Conservation (phyloP, 1,140 invertebrate species). For the Bombus consobrinus region DNA sequence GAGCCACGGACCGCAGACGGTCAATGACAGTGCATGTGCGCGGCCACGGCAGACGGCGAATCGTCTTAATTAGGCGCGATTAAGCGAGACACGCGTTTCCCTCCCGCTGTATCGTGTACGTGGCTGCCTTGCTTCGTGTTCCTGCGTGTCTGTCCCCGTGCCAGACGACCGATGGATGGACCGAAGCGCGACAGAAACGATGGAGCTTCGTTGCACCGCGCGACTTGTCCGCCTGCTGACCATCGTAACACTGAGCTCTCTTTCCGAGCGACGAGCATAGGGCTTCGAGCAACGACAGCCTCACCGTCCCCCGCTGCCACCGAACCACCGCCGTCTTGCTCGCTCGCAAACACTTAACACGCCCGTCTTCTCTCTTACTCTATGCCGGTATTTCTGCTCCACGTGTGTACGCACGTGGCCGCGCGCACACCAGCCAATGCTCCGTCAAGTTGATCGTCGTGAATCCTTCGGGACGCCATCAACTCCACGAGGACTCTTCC, state of each 20-base stretch:
- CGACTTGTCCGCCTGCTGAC: conserved; percentile 77
- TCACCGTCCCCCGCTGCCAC: conserved; percentile 44
- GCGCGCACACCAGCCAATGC: not conserved
- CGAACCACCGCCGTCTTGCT: conserved; percentile 4
- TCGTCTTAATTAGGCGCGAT: conserved; percentile 69
- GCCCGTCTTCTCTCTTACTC: not conserved
- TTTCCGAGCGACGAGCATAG: conserved; percentile 71
- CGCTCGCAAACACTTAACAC: not conserved
- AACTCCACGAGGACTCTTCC: not conserved
- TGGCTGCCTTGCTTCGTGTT: too few relatives aligned
- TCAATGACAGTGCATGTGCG: conserved; percentile 62
- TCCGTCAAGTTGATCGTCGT: too few relatives aligned
- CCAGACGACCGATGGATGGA: not conserved
- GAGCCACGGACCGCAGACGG: conserved; percentile 41
- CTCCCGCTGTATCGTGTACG: not conserved
- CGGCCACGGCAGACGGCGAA: conserved; percentile 35
- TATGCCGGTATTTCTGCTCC: conserved; percentile 41
- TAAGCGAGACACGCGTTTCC: conserved; percentile 58
- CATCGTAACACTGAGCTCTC: conserved; percentile 79
- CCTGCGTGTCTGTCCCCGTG: not conserved
- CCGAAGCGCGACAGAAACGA: not conserved
- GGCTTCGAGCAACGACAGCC: conserved; percentile 67
- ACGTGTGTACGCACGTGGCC: conserved; percentile 64
- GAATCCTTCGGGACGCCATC: too few relatives aligned
- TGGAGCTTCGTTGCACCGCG: conserved; percentile 22